Base-by-base conservation (phyloP, 2,797 vertebrate species). In the Pagetopsis macropterus region DNA sequence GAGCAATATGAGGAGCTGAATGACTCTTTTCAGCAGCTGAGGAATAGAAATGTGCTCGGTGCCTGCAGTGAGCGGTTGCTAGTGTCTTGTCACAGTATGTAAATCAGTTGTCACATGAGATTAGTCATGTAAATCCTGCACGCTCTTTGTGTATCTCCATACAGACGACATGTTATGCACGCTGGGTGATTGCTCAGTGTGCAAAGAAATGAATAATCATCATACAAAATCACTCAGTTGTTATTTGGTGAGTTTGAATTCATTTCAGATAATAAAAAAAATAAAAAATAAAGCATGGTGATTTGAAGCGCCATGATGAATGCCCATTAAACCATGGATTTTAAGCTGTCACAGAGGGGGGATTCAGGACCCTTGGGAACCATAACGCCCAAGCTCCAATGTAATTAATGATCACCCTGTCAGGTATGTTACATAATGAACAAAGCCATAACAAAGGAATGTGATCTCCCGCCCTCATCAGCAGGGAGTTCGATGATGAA, bases 341-440 rank as follows among this genome's bases (percentile, higher is more conserved):
- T 72, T 50, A 78, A 66, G 50, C 67, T 54, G 50, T 78, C 72
- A 21, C 63, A 33, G 31, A 44, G 61, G 52, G 51, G 45, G 58
- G 27, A 49, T 19, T 55, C 44, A 6, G 61, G 37, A 10, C 45
- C 63, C 57, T 56, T 11, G 6, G 62, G 57, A 70, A 80, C 48
- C 14, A 65, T 27, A 56, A 65, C 68, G 63, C 64, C 79, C 76
- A 46, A 65, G 73, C 58, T 65, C 57, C 78, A 48, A 15, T 86
- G 70, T 79, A 65, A 69, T 86, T 90, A 89, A 90, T 89, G 84
- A 90, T 82, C 80, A 68, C 72, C 46, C 78, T 83, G 84, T 82
- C 84, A 76, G 82, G 62, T 63, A 21, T 63, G 71, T 82, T 85
- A 74, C 37, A 48, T 79, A 79, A 79, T 56, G 82, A 70, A 71